phyloP scores from a whole-genome alignment of 2,797 vertebrate species.

The Pelochelys cantorii region DNA sequence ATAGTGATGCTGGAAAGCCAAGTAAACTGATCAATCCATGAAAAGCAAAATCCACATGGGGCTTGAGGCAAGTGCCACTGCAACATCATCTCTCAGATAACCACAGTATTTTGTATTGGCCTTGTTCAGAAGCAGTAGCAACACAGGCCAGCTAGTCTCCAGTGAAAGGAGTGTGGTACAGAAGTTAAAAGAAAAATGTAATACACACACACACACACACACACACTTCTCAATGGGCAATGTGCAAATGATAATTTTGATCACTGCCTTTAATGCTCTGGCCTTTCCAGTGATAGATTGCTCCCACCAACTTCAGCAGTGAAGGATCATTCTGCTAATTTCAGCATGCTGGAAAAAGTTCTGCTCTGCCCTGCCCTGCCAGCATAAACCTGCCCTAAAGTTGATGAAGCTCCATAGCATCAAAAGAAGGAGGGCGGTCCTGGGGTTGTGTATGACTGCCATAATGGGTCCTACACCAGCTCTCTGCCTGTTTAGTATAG shows the following conservation, averaged over 20 bases:
- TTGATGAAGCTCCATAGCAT: neutral
- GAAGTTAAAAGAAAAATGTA: neutral
- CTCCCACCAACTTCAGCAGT: neutral
- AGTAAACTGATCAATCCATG: neutral
- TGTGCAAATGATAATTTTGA: neutral
- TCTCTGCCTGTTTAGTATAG: neutral
- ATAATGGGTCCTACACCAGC: neutral
- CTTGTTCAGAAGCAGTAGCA: neutral
- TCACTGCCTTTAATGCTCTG: neutral
- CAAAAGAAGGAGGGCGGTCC: neutral
- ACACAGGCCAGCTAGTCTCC: rapidly evolving
- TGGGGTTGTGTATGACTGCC: neutral
- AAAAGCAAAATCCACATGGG: neutral
- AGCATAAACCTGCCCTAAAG: neutral
- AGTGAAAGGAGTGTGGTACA: neutral
- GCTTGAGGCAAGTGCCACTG: neutral
- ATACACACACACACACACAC: too few species aligned
- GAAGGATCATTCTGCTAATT: neutral
- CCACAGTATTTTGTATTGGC: neutral
- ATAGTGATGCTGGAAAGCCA: neutral
- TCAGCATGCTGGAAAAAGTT: neutral
- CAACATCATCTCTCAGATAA: neutral
- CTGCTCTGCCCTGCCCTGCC: neutral
- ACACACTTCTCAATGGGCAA: neutral
- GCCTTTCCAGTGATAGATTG: neutral